phyloP scores from a whole-genome alignment of 2,113 vertebrate species.

The Cyphomyrus plagiostoma region DNA sequence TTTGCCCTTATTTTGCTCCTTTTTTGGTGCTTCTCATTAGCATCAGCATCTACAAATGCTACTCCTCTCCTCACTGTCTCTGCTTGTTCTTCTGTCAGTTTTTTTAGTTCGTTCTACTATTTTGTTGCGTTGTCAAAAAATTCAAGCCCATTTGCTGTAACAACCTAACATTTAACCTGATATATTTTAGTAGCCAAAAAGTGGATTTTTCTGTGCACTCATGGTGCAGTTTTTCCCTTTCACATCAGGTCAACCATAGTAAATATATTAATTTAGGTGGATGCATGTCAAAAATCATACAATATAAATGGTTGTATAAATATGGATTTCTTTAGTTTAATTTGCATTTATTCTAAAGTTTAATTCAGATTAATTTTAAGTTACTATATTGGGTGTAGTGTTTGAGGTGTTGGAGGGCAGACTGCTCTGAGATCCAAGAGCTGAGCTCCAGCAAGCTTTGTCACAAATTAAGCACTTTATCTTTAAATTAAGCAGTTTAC shows the following conservation, averaged over 20 bases:
- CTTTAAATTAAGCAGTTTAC: not conserved
- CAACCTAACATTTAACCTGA: not conserved
- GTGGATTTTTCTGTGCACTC: not conserved
- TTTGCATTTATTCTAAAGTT: not conserved
- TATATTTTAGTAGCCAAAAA: not conserved
- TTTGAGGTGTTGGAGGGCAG: not conserved
- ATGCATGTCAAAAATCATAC: not conserved
- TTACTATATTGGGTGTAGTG: not conserved
- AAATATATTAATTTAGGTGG: not conserved
- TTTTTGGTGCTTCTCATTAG: not conserved
- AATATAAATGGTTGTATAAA: not conserved
- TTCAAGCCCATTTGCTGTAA: not conserved
- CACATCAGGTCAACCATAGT: not conserved
- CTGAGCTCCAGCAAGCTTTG: not conserved
- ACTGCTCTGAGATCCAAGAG: not conserved
- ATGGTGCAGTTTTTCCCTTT: not conserved
- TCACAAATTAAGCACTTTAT: not conserved
- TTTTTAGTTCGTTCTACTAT: not conserved
- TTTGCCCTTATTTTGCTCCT: not conserved
- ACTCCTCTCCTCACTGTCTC: not conserved
- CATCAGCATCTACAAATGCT: not conserved
- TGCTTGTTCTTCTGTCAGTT: not conserved
- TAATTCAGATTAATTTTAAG: not conserved
- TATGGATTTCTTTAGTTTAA: not conserved
- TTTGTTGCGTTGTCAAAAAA: not conserved